Conservation (phyloP, 2,797 vertebrate species). For the Kryptolebias ocellatus region DNA sequence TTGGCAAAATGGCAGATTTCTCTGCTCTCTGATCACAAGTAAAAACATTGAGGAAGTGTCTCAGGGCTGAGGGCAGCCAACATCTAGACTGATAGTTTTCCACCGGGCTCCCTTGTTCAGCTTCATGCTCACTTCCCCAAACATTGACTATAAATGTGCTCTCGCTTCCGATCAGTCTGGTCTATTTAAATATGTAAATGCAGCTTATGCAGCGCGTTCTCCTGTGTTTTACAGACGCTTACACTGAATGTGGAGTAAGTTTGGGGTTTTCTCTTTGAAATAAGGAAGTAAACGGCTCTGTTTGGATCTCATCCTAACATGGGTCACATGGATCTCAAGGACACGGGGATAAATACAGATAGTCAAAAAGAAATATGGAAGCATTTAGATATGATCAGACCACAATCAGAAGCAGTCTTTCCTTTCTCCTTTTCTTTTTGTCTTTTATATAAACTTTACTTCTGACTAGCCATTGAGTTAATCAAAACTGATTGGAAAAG, state of each 20-base stretch:
- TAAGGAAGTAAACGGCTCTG: too few relatives aligned
- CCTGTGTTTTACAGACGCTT: slow-evolving; percentile 1
- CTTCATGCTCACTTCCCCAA: slow-evolving; percentile 7
- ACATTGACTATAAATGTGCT: slow-evolving; percentile 12
- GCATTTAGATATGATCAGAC: too few relatives aligned
- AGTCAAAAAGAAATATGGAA: too few relatives aligned
- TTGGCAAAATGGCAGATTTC: slow-evolving; percentile 6
- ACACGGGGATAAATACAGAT: too few relatives aligned
- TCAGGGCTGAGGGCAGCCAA: slow-evolving; percentile 6
- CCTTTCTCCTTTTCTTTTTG: too few relatives aligned
- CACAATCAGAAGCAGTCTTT: too few relatives aligned
- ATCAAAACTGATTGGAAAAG: too few relatives aligned
- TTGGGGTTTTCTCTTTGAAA: background rate
- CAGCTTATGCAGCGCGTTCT: background rate
- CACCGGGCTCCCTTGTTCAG: slow-evolving; percentile 13
- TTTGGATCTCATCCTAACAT: too few relatives aligned
- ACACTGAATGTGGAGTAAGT: slow-evolving; percentile 4
- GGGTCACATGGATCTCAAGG: too few relatives aligned
- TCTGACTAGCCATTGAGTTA: too few relatives aligned
- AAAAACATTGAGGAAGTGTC: slow-evolving; percentile 24
- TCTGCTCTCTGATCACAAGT: slow-evolving; percentile 2
- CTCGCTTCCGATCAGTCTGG: background rate
- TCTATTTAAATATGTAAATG: slow-evolving; percentile 17
- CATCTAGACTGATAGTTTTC: slow-evolving; percentile 15
- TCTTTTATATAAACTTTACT: too few relatives aligned